Base-by-base conservation (phyloP, 2,888 invertebrate species). In the Sympetrum striolatum region DNA sequence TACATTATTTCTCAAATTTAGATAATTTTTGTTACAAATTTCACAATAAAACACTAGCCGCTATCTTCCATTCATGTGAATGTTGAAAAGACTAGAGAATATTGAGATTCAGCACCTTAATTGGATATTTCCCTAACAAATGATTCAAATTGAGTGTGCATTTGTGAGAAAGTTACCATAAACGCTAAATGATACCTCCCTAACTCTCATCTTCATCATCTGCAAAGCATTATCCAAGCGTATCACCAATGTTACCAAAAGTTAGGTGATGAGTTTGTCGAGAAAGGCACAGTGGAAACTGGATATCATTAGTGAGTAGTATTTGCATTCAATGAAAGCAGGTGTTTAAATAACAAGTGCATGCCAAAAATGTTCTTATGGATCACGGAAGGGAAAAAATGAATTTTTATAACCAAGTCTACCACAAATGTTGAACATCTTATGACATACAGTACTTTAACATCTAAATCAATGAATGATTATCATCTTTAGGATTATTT, bases 201-300 rank as follows among this genome's bases (percentile, higher is more conserved):
- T 8, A 14, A 18, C 15, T 64, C 25, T 60, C 35, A 37, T n/a
- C 82, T 3, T 82, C 82, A 48, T 82, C 48, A 35, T 60, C 73
- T 37, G 86, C 86, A 31, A 86, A 86, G 86, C 86, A 58, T 31
- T 86, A 37, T 37, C 25, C 86, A 60, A 86, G 86, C 86, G 64
- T 60, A 37, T 35, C 64, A 60, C 86, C 86, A 39, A n/a, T 12
- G 25, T 82, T 39, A 86, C 37, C 37, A 37, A 60, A 25, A 3
- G n/a, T 35, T 60, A 37, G 60, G 86, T 60, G 37, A 37, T 35
- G 15, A 82, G 82, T 53, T 60, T 60, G 86, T 37, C 64, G 86
- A 58, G 64, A 86, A 86, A 86, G 86, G 86, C 86, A 86, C 86
- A 60, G 60, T 86, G 86, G 86, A 86, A 86, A 60, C 10, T 60